Base-by-base conservation (phyloP, 2,797 vertebrate genomes). In the Monodelphis domestica region DNA sequence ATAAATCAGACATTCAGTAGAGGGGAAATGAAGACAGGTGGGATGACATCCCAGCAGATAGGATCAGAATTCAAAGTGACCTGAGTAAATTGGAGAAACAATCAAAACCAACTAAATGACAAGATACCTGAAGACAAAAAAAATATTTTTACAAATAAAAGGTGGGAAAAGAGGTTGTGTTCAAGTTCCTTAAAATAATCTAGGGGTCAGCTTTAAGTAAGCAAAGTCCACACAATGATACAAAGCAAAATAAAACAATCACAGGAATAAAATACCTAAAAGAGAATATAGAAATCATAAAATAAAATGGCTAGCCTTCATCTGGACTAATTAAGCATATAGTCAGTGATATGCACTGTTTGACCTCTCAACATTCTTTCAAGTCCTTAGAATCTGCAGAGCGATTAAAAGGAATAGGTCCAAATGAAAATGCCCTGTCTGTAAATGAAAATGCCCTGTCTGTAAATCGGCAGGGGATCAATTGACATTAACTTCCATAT, bases 1-100 rank as follows among this genome's bases (percentile, higher is more conserved):
- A 90, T 90, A 95, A 94, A 94, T 95, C 94, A 95, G 84, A 95
- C 97, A 92, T 87, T 91, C 91, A 54, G 94, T 89, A 56, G 29
- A 95, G 24, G 57, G 33, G 91, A 96, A 54, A 91, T 30, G 54
- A 96, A 93, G 52, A 95, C 52, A 91, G 51, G 3, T 9, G 63
- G 59, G 84, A 95, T 54, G 94, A 54, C 91, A 90, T 91, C 89
- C 93, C 95, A 94, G 88, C 90, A 92, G 93, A 90, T 17, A 89
- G 90, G 53, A 21, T 93, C 89, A 50, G 93, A 95, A 95, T 93
- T 93, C 70, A 95, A 87, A 96, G 91, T 88, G 90, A 94, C 93
- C 93, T 70, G 30, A 56, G 57, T 90, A 90, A 94, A 54, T 5
- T 89, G 91, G 50, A 87, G 70, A 96, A 91, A 52, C 26, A 91